Percentiles rank a stretch among this genome's conserved stretches.
Evolutionary conservation across 37 sponge, comb jelly and placozoan genomes (phyloP).

Genomic region (Crambe crambe): DNA sequence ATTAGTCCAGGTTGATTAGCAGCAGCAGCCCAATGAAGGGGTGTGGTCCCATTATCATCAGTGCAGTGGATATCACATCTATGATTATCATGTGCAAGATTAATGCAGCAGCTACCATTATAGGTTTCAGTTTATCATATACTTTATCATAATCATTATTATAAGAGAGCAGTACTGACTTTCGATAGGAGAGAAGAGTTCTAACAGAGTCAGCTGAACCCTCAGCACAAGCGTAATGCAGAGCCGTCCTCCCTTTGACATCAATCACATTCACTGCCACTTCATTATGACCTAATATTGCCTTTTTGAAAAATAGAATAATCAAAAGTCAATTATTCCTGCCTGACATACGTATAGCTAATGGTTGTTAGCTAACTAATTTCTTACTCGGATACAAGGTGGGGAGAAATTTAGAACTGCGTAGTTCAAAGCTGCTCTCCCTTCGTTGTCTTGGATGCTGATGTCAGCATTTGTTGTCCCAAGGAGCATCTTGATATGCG

Average conservation of each 20-base stretch:
- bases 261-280: slow-evolving; percentile 50
- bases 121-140: background rate
- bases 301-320: slow-evolving; percentile 17
- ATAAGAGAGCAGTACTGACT: slow-evolving; percentile 24
- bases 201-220: slow-evolving; percentile 73
- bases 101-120: background rate
- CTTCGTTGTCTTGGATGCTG: slow-evolving; percentile 52
- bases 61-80: slow-evolving; percentile 78
- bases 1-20: slow-evolving; percentile 77
- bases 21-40: slow-evolving; percentile 91
- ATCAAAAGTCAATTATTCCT: background rate
- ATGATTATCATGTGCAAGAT: background rate
- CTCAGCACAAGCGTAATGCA: slow-evolving; percentile 88
- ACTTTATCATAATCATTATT: background rate
- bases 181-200: slow-evolving; percentile 60
- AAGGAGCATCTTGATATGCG: slow-evolving; percentile 66
- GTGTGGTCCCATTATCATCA: slow-evolving; percentile 67
- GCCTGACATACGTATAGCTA: too few species aligned
- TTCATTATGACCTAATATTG: slow-evolving; percentile 61
- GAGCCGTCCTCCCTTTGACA: slow-evolving; percentile 68
- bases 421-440: slow-evolving; percentile 75
- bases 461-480: slow-evolving; percentile 44
- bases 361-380: background rate
- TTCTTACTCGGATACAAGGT: slow-evolving; percentile 60
- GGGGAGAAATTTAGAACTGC: slow-evolving; percentile 80